Evolutionary conservation across 2,797 vertebrate genomes (phyloP).

Genomic region (Ispidina lecontei): DNA sequence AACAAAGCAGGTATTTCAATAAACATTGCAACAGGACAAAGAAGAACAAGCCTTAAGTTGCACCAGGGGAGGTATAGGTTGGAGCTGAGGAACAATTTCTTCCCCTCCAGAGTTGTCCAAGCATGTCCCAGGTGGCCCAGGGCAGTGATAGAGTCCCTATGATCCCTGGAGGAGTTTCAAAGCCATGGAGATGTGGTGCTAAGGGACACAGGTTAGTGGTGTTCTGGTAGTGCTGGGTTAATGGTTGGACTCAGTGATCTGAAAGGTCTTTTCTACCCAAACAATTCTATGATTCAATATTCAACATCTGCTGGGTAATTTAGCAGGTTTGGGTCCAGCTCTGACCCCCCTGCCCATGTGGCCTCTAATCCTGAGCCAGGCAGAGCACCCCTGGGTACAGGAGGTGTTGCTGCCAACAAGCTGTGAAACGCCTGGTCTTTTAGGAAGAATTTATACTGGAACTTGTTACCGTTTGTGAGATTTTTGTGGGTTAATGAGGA

Average conservation of each 20-base stretch:
- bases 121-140: no score
- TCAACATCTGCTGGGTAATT: not conserved
- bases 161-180: no score
- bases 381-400: accelerated
- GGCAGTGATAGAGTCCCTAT: no score
- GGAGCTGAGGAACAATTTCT: no score
- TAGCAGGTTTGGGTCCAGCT: not conserved
- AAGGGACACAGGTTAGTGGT: no score
- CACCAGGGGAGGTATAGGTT: no score
- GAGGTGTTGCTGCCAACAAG: not conserved
- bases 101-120: no score
- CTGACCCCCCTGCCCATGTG: not conserved
- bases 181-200: no score
- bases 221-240: no score
- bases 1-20: no score
- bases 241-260: not conserved
- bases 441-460: not conserved
- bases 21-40: no score
- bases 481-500: not conserved
- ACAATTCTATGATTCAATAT: not conserved
- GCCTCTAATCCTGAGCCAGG: not conserved
- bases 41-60: no score
- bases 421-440: not conserved
- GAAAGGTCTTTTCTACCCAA: not conserved
- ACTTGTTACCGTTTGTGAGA: not conserved